phyloP scores from a whole-genome alignment of 2,797 vertebrate genomes.

The Synanceia verrucosa region DNA sequence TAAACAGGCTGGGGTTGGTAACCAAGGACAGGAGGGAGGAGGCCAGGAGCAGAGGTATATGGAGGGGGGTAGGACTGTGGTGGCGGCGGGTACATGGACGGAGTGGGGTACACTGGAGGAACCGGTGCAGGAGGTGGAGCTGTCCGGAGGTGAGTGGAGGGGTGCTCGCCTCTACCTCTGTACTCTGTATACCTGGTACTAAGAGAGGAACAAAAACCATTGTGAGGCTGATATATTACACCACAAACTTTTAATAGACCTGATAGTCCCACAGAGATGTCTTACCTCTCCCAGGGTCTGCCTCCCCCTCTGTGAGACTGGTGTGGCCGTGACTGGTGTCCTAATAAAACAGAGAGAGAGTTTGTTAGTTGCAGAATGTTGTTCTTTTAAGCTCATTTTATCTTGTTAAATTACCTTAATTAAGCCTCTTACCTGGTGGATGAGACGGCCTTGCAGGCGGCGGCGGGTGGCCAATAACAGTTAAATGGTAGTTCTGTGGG shows the following conservation, averaged over 20 bases:
- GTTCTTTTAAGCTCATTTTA: background rate
- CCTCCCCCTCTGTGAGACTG: constrained; percentile 62
- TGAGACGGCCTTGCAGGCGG: constrained; percentile 69
- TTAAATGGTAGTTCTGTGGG: constrained; percentile 88
- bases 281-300: constrained; percentile 77
- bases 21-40: constrained; percentile 81
- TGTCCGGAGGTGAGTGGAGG: constrained; percentile 51
- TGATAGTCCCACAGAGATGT: background rate
- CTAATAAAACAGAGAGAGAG: constrained; percentile 29
- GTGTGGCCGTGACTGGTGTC: constrained; percentile 62
- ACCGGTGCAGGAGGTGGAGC: constrained; percentile 50
- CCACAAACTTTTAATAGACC: background rate
- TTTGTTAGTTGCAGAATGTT: background rate
- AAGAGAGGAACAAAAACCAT: background rate
- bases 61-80: constrained; percentile 72
- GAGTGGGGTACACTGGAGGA: constrained; percentile 70
- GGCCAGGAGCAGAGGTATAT: constrained; percentile 60
- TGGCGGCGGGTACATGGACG: constrained; percentile 69
- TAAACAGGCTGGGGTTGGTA: constrained; percentile 89
- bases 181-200: constrained; percentile 63
- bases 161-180: constrained; percentile 65
- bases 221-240: background rate
- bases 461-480: constrained; percentile 86
- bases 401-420: background rate
- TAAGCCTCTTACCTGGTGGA: constrained; percentile 57